These are phyloP conservation scores for Hemibagrus guttatus DNA, from an alignment of 2,797 vertebrate species.

Conservation along the genomic window DNA sequence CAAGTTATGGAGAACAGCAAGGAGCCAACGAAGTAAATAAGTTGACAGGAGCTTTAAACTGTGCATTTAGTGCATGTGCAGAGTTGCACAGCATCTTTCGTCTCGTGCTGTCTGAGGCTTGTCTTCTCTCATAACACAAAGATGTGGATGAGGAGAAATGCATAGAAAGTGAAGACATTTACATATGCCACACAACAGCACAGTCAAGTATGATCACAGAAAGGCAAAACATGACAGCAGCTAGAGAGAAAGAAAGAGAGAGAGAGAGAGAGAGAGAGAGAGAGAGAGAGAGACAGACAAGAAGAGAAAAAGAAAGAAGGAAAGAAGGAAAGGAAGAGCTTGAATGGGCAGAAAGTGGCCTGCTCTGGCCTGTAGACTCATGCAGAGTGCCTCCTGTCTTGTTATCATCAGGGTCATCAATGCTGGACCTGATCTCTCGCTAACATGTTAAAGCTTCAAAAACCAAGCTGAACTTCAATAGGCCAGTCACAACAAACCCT, in stretches of 20 bases:
- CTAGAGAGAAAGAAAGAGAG: not conserved
- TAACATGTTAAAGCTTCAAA: conserved; percentile 7
- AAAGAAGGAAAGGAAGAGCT: too few relatives aligned
- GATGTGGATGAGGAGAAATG: conserved; percentile 1
- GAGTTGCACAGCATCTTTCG: not conserved
- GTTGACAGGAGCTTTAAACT: not conserved
- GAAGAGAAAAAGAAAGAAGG: not conserved
- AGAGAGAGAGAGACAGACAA: not conserved
- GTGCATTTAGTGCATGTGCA: not conserved
- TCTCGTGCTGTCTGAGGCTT: conserved; percentile 8
- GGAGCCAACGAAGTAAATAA: not conserved
- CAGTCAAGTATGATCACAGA: conserved; percentile 32
- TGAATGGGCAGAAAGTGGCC: not conserved
- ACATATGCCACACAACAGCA: conserved; percentile 38
- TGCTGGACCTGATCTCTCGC: conserved; percentile 9
- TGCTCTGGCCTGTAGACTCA: conserved; percentile 11
- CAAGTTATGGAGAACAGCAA: not conserved
- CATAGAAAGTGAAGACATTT: conserved; percentile 44
- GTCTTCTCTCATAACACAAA: not conserved
- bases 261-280: not conserved
- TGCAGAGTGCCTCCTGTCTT: conserved; percentile 18
- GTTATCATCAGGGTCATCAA: conserved; percentile 39
- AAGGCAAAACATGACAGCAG: conserved; percentile 43
- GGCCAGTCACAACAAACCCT: conserved; percentile 34
- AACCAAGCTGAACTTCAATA: not conserved